phyloP scores from a whole-genome alignment of 1,140 invertebrate species.

The Chymomyza costata region DNA sequence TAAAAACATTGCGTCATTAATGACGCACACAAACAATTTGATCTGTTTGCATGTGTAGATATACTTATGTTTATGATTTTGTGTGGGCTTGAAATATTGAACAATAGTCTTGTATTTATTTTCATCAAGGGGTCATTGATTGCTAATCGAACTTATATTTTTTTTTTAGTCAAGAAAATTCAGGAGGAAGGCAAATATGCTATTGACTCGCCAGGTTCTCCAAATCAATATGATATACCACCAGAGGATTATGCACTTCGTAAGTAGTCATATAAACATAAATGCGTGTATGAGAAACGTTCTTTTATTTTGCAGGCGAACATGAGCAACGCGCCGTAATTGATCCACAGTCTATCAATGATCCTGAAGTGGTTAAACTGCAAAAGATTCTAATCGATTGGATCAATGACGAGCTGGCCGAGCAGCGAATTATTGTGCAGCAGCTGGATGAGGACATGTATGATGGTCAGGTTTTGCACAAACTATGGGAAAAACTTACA shows the following conservation, averaged over 20 bases:
- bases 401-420: conserved; percentile 98
- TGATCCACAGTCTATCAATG: conserved; percentile 89
- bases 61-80: background rate
- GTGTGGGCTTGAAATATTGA: background rate
- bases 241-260: conserved; percentile 94
- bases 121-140: conserved; percentile 17
- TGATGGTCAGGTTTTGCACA: conserved; percentile 96
- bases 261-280: conserved; percentile 75
- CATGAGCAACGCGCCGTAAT: conserved; percentile 98
- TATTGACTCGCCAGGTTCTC: conserved; percentile 95
- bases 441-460: conserved; percentile 98
- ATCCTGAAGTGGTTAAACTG: conserved; percentile 91
- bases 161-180: conserved; percentile 89
- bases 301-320: conserved; percentile 81
- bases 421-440: conserved; percentile 98
- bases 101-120: background rate
- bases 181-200: conserved; percentile 97
- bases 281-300: background rate
- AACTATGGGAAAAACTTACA: conserved; percentile 95
- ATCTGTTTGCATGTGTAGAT: conserved; percentile 8
- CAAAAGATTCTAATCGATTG: conserved; percentile 95
- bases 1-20: conserved; percentile 64
- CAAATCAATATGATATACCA: conserved; percentile 87
- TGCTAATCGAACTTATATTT: conserved; percentile 38
- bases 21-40: conserved; percentile 53